Evolutionary conservation across 1,140 invertebrate genomes (phyloP).

Genomic region (Drosophila saltans): DNA sequence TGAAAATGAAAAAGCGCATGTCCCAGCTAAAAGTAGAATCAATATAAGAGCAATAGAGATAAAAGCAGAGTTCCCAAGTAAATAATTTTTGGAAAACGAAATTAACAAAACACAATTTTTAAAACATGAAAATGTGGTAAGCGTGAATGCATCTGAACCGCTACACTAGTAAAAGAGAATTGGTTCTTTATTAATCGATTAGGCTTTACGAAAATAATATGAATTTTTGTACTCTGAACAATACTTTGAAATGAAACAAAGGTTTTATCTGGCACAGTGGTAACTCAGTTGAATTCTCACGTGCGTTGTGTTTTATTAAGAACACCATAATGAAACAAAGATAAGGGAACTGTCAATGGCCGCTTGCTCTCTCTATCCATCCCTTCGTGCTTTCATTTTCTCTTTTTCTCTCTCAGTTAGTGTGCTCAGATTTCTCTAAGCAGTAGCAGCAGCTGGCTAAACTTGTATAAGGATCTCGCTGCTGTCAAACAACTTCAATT

Average conservation of each 20-base stretch:
- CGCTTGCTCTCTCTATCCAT: constrained; percentile 1
- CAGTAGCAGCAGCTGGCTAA: constrained; percentile 16
- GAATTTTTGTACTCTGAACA: background rate
- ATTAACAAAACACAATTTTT: too few relatives aligned
- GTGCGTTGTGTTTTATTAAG: constrained; percentile 41
- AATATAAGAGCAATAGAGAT: background rate
- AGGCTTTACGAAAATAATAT: too few relatives aligned
- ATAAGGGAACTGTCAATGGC: constrained; percentile 31
- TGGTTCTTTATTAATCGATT: too few relatives aligned
- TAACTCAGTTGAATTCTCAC: constrained; percentile 44
- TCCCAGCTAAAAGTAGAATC: background rate
- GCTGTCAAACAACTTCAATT: constrained; percentile 62
- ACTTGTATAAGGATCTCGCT: constrained; percentile 55
- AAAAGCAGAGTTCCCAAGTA: constrained; percentile 1
- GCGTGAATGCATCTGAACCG: too few relatives aligned
- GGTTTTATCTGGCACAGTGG: constrained; percentile 29
- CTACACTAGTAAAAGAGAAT: too few relatives aligned
- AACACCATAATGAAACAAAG: constrained; percentile 55
- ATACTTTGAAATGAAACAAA: background rate
- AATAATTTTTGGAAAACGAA: background rate
- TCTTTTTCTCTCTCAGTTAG: constrained; percentile 3
- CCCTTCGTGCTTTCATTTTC: constrained; percentile 13
- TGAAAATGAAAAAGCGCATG: constrained; percentile 9
- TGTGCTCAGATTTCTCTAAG: constrained; percentile 45
- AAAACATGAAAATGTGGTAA: too few relatives aligned